Evolutionary conservation across 1,140 invertebrate species (phyloP), one percentile per base, ranked within the genome.

Genomic region (Lasioglossum albipes): DNA sequence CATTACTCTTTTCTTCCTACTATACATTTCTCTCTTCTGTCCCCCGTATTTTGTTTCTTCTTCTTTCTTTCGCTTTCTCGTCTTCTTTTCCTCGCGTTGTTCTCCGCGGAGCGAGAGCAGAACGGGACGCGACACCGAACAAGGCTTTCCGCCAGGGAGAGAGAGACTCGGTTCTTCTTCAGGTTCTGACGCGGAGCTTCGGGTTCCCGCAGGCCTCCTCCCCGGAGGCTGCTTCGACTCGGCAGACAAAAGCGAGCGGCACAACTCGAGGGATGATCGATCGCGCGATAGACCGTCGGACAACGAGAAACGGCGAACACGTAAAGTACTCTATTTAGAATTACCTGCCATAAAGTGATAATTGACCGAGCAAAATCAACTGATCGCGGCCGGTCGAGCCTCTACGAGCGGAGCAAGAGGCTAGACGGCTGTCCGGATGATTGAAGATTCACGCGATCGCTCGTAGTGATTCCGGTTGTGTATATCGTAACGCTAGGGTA

Each of bases 161-260:
- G 52, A 41, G 31, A 54, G 41, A 67, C 45, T 54, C 79, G 45
- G 75, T 76, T 85, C 62, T 84, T 85, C 83, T 80, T 85, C 82
- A 36, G 36, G 84, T 85, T 85, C 64, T 27, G 12, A 27, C 7
- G 16, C 13, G 41, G 20, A 16, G 62, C 22, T 7, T 20, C 69
- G 16, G 4, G 22, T 70, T 77, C 5, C 5, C 13, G 2, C 10
- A 16, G n/a, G 20, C 16, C 16, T 57, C 16, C 18, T 59, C 57
- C 20, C 7, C 7, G 7, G 52, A 16, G 10, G 45, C 45, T 49
- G 20, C n/a, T 20, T 9, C 57, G 57, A 59, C 57, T 7, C 57
- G 20, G 57, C n/a, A 59, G 57, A n/a, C 57, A 59, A 9, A 59
- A 9, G 57, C 5, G 57, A n/a, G 18, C 18, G 57, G 10, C 16